Evolutionary conservation across 2,797 vertebrate genomes (phyloP), one percentile per base, ranked within the genome.

Genomic region (Galaxias olidus): DNA sequence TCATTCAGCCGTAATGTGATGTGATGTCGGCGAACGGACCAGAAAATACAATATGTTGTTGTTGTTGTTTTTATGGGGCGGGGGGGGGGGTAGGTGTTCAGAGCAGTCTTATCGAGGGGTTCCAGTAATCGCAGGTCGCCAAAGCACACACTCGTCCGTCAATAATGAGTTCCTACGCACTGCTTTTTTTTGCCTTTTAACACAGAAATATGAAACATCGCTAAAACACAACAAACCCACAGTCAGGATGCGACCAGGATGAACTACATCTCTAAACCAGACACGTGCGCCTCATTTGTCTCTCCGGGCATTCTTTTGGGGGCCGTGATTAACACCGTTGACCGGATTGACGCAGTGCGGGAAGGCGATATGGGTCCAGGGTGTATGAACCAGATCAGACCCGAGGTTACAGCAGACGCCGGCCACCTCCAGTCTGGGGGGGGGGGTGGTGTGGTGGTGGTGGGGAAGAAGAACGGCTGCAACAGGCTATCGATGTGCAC

Each of bases 401-500:
- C 30, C 30, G 3, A 30, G 30, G 30, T 30, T 6, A 71, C 17
- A 10, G 66, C 62, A 59, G 54, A 30, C 8, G 81, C 77, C 1
- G 17, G 4, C 9, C 50, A 18, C n/a, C 50, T 1, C 8, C n/a
- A 15, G 4, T 17, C 10, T 10, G 10, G 10, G 10, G n/a, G 72
- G 74, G 52, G 20, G 66, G 67, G 61, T 49, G 73, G 77, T 66
- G 72, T 42, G 74, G 72, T 56, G 59, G 67, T 30, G 30, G 30
- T 30, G 30, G 30, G 30, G 30, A 6, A n/a, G n/a, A n/a, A 81
- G 78, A 80, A 77, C 59, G 73, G 69, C 69, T 63, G 71, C 74
- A 77, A 63, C 74, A 73, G 61, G 69, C 49, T 74, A 78, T 82
- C 82, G 75, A 82, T 83, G 80, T 80, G 71, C 65, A 63, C 59